These are phyloP conservation scores for Campylomormyrus tamandua DNA, from an alignment of 2,113 vertebrate species.

Conservation along the genomic window DNA sequence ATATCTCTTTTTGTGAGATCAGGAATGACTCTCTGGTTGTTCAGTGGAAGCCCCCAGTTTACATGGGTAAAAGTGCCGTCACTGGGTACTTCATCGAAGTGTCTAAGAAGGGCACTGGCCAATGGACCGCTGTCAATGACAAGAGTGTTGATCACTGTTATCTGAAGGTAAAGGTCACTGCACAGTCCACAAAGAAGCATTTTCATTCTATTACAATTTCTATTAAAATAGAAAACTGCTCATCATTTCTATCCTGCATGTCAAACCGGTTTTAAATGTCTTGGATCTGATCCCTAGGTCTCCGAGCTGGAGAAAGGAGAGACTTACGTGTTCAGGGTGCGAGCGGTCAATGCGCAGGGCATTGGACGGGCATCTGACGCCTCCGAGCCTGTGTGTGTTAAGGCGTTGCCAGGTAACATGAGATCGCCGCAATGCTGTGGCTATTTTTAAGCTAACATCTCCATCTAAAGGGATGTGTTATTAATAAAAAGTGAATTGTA, in stretches of 20 bases:
- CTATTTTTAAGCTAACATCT: neutral
- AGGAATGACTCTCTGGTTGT: conserved; percentile 78
- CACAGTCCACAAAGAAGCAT: neutral
- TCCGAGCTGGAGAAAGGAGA: conserved; percentile 69
- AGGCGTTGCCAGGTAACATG: conserved; percentile 71
- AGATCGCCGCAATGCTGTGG: neutral
- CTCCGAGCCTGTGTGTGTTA: conserved; percentile 77
- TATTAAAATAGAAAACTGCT: neutral
- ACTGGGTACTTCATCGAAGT: conserved; percentile 85
- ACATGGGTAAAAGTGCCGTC: conserved; percentile 66
- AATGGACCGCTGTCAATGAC: conserved; percentile 71
- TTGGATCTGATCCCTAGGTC: conserved; percentile 58
- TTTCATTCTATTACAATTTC: neutral
- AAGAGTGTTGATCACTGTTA: conserved; percentile 63
- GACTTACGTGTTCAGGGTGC: conserved; percentile 83
- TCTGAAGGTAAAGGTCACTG: conserved; percentile 65
- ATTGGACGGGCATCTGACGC: conserved; percentile 72
- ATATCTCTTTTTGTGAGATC: conserved; percentile 83
- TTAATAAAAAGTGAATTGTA: conserved; percentile 1
- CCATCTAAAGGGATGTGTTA: neutral
- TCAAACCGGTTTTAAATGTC: neutral
- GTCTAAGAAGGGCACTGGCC: conserved; percentile 66
- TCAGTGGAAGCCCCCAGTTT: conserved; percentile 85
- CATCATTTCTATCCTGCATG: neutral
- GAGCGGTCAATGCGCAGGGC: conserved; percentile 71